Evolutionary conservation across 1,140 invertebrate genomes (phyloP).

Genomic region (Drosophila biarmipes): DNA sequence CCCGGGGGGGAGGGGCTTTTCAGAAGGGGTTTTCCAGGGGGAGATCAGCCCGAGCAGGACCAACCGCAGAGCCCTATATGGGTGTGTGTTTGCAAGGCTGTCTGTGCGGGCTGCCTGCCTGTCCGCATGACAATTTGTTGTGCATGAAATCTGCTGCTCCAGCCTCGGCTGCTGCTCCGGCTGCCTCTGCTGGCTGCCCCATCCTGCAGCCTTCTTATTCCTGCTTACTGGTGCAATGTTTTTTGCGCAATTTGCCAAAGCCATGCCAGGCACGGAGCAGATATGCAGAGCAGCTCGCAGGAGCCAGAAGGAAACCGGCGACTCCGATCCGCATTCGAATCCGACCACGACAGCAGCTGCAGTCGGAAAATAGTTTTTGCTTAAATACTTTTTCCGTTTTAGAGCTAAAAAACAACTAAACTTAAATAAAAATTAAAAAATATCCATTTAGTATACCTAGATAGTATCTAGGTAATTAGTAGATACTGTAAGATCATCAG

Average conservation of each 20-base stretch:
- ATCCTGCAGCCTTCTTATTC: constrained; percentile 9
- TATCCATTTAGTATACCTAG: too few relatives aligned
- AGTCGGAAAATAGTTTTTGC: neutral
- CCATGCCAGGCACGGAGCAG: constrained; percentile 72
- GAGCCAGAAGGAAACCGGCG: constrained; percentile 39
- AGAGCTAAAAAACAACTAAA: too few relatives aligned
- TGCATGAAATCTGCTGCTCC: constrained; percentile 75
- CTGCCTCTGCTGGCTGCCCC: constrained; percentile 20
- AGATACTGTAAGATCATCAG: too few relatives aligned
- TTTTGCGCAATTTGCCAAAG: constrained; percentile 82
- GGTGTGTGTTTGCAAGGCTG: constrained; percentile 28
- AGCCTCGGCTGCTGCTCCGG: constrained; percentile 8
- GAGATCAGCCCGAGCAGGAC: constrained; percentile 42
- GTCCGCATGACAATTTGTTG: constrained; percentile 82
- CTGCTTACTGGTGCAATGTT: constrained; percentile 64
- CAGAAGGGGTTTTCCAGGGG: constrained; percentile 2
- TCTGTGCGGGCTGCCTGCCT: constrained; percentile 68
- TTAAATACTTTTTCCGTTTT: too few relatives aligned
- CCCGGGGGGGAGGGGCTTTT: neutral
- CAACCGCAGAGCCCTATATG: constrained; percentile 64
- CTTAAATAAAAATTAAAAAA: too few relatives aligned
- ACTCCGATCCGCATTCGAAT: constrained; percentile 40
- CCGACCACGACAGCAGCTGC: constrained; percentile 23
- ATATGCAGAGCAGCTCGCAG: constrained; percentile 61
- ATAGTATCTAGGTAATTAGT: too few relatives aligned